These are phyloP conservation scores for Papilio polyxenes DNA, from an alignment of 1,140 invertebrate genomes.

Conservation along the genomic window DNA sequence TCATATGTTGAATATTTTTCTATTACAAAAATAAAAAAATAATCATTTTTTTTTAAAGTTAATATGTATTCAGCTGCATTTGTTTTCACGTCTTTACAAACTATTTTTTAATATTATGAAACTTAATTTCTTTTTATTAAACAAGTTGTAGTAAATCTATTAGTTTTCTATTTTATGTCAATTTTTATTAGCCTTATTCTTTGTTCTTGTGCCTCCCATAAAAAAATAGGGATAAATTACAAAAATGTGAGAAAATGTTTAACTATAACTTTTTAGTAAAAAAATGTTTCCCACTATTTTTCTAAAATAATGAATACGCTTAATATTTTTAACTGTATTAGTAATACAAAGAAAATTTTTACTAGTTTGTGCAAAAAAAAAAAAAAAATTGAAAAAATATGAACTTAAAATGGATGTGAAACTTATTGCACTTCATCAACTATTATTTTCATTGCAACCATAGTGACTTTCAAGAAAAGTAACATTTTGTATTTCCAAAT, in stretches of 20 bases:
- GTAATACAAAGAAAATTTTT: not conserved
- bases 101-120: not conserved
- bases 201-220: not conserved
- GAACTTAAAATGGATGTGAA: not conserved
- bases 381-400: not conserved
- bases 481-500: too few relatives aligned
- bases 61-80: not conserved
- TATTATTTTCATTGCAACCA: not conserved
- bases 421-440: not conserved
- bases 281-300: too few relatives aligned
- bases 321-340: too few relatives aligned
- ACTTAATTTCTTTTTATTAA: not conserved
- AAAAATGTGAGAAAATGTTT: too few relatives aligned
- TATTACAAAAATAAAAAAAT: constrained; percentile 2
- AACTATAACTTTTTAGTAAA: too few relatives aligned
- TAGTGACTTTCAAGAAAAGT: too few relatives aligned
- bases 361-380: not conserved
- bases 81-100: not conserved
- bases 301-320: too few relatives aligned
- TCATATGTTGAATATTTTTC: not conserved
- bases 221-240: too few relatives aligned
- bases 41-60: not conserved
- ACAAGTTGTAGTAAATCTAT: not conserved
- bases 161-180: not conserved
- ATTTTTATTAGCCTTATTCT: not conserved